phyloP scores from a whole-genome alignment of 2,888 invertebrate genomes.

The Tipula unca region DNA sequence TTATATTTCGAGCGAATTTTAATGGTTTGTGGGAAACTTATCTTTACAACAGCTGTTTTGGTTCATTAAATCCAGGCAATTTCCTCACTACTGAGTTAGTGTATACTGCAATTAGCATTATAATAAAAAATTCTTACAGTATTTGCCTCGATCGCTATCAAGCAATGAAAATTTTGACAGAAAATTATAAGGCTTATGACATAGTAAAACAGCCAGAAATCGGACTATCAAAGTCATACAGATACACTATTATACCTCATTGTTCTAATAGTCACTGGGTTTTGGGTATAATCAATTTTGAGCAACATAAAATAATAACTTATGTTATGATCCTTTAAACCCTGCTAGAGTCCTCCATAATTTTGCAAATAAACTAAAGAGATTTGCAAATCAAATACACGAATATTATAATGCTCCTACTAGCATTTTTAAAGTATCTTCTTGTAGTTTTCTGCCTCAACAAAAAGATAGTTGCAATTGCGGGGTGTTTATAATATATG shows the following conservation, averaged over 20 bases:
- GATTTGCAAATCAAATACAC: no score
- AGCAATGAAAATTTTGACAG: background rate
- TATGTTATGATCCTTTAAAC: background rate
- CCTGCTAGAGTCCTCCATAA: background rate
- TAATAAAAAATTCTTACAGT: background rate
- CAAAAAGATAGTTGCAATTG: background rate
- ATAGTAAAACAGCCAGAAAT: background rate
- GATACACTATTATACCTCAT: background rate
- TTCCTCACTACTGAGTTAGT: background rate
- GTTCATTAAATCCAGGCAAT: background rate
- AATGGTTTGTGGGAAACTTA: background rate
- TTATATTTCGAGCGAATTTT: background rate
- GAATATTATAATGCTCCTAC: background rate
- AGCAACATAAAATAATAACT: background rate
- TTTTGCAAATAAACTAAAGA: background rate
- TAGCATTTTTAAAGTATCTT: background rate
- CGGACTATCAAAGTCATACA: background rate
- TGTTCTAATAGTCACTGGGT: background rate
- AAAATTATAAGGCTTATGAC: background rate
- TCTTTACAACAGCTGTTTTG: background rate
- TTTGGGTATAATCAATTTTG: background rate
- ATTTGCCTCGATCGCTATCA: background rate
- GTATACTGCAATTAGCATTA: background rate
- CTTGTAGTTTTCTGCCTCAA: background rate
- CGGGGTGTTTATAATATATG: background rate